These are phyloP conservation scores for Erynnis tages DNA, from an alignment of 2,888 invertebrate genomes.

Conservation along the genomic window DNA sequence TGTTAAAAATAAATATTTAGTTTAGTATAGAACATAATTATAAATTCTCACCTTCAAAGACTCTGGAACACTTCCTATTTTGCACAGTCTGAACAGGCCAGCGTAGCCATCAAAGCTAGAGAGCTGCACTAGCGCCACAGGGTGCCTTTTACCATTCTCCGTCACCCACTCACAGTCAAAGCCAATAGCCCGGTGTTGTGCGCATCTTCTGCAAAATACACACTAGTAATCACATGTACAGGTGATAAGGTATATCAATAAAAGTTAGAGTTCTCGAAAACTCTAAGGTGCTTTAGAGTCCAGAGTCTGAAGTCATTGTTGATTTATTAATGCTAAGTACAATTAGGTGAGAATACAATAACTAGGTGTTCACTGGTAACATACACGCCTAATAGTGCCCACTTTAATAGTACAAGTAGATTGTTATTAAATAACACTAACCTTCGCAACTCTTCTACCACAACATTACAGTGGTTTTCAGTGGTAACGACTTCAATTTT, in stretches of 20 bases:
- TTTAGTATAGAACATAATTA: background rate
- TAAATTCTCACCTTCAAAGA: slow-evolving; percentile 76
- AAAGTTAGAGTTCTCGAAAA: no score
- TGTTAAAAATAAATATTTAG: no score
- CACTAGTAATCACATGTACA: no score
- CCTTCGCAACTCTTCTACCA: slow-evolving; percentile 55
- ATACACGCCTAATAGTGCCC: no score
- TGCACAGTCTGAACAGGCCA: slow-evolving; percentile 84
- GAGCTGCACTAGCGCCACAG: slow-evolving; percentile 87
- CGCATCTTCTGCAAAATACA: slow-evolving; percentile 46
- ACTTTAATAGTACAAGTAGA: no score
- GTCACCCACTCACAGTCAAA: slow-evolving; percentile 93
- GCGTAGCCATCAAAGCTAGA: slow-evolving; percentile 86
- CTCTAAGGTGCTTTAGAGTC: no score
- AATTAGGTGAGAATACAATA: no score
- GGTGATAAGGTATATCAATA: no score
- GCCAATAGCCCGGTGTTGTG: slow-evolving; percentile 81
- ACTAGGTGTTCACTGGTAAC: no score
- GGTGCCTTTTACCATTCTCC: slow-evolving; percentile 77
- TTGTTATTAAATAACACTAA: slow-evolving; percentile 29
- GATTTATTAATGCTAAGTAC: no score
- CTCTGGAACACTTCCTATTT: slow-evolving; percentile 81
- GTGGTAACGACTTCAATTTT: slow-evolving; percentile 49
- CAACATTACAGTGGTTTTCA: slow-evolving; percentile 49
- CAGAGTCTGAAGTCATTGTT: no score